Base-by-base conservation (phyloP, 2,113 vertebrate species). In the Lynx canadensis region DNA sequence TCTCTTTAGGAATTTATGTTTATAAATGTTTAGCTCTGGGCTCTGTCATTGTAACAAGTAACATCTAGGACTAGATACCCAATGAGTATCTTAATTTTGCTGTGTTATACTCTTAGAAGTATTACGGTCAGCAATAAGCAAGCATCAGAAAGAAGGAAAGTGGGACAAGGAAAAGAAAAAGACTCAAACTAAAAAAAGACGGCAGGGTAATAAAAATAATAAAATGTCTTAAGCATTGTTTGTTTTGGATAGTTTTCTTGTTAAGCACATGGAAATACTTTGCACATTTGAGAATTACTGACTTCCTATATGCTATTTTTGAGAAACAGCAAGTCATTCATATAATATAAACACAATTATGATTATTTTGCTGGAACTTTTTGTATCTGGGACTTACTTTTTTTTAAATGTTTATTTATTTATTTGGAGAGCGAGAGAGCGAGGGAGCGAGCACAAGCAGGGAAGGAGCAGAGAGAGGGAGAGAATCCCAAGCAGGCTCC, bases 261-360 rank as follows among this genome's bases (percentile, higher is more conserved):
- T 98, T 97, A 98, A 98, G 97, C 99, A 99, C 98, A 98, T 99
- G 98, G 98, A 99, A 99, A 98, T 99, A 99, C 99, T 99, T 99
- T 98, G 89, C 98, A 98, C 98, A 1, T 98, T 98, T 98, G 98
- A 98, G 97, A 98, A 98, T 98, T 98, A 98, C 96, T 98, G 97
- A 98, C 95, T 98, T 98, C 97, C 98, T 98, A 98, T 92, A 98
- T 98, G 96, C 95, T 97, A 14, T 98, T 98, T 97, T 98, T 97
- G 98, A 98, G 97, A 98, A 98, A 98, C 96, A 98, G 97, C 97
- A 98, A 98, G 98, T 99, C 97, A 98, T 96, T 98, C 97, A 97
- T 98, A 86, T 98, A 98, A 97, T 97, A 92, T 98, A 98, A 98
- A 98, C 93, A 98, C 84, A 95, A 97, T 98, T 98, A 97, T 96